phyloP scores from a whole-genome alignment of 2,888 invertebrate genomes.

The Coleophora flavipennella region DNA sequence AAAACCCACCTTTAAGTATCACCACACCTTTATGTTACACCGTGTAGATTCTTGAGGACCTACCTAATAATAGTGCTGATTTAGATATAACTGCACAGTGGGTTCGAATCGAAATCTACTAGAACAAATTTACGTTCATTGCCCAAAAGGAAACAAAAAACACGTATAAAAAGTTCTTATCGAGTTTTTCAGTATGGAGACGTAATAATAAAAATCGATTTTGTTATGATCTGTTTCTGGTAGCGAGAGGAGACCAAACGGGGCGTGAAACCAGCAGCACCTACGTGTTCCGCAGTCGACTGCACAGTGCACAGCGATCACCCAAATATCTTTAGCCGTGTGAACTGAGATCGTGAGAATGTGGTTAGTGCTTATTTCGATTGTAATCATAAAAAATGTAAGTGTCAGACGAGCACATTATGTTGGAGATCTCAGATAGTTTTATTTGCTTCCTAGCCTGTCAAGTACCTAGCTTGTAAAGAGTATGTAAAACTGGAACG shows the following conservation, averaged over 20 bases:
- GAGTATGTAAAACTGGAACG: too few species aligned
- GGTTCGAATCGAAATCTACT: not conserved
- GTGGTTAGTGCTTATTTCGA: conserved; percentile 32
- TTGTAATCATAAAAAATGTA: not conserved
- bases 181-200: conserved; percentile 14
- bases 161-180: conserved; percentile 3
- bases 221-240: conserved; percentile 25
- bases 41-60: too few species aligned
- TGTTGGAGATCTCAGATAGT: too few species aligned
- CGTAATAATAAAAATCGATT: conserved; percentile 26
- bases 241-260: conserved; percentile 30
- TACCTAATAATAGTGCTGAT: too few species aligned
- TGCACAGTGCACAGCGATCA: conserved; percentile 20
- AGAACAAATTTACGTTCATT: not conserved
- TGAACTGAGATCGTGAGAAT: conserved; percentile 54
- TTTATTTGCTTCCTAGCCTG: too few species aligned
- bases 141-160: not conserved
- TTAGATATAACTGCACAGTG: conserved; percentile 2
- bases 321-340: conserved; percentile 42
- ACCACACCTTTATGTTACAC: too few species aligned
- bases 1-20: too few species aligned
- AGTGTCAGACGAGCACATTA: not conserved
- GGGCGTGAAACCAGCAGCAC: conserved; percentile 58
- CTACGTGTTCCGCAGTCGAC: conserved; percentile 47
- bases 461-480: too few species aligned